Evolutionary conservation across 2,797 vertebrate species (phyloP), one percentile per base, ranked within the genome.

Genomic region (Pelochelys cantorii): DNA sequence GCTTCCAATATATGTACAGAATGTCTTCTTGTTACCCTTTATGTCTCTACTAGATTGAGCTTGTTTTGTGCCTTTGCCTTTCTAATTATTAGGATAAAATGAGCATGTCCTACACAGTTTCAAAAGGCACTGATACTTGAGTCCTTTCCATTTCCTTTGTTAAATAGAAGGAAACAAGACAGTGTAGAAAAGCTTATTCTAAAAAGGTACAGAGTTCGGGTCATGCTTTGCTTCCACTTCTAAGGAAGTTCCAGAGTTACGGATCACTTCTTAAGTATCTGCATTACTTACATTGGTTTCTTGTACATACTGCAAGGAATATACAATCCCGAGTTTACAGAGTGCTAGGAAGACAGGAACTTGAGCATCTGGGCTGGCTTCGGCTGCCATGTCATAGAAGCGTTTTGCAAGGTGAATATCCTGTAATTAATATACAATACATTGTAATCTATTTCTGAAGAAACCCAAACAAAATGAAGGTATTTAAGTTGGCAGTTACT

Each of bases 341-440:
- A 99, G 98, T 0, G 99, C 99, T 81, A 99, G 97, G 97, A 99
- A 99, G 83, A 99, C 99, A 1, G 99, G 99, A 81, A 99, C 99
- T 96, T 99, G 99, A 57, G 99, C 99, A 20, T 99, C 99, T 8
- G 99, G 99, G 96, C 99, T 99, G 92, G 99, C 99, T 97, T 99
- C 99, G 0, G 99, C 99, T 1, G 99, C 99, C 99, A 99, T 99
- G 97, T 99, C 99, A 82, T 99, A 99, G 94, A 99, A 99, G 25
- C 99, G 98, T 95, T 99, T 99, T 79, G 99, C 99, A 84, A 99
- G 98, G 94, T 99, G 99, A 95, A 99, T 99, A 96, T 99, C 99
- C 99, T 99, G 90, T 55, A 97, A 86, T 53, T 82, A 0, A 92
- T 48, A 88, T n/a, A 93, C 52, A 91, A 95, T 14, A 94, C 13